These are phyloP conservation scores for Drosophila falleni DNA, from an alignment of 2,888 invertebrate species.

Conservation along the genomic window DNA sequence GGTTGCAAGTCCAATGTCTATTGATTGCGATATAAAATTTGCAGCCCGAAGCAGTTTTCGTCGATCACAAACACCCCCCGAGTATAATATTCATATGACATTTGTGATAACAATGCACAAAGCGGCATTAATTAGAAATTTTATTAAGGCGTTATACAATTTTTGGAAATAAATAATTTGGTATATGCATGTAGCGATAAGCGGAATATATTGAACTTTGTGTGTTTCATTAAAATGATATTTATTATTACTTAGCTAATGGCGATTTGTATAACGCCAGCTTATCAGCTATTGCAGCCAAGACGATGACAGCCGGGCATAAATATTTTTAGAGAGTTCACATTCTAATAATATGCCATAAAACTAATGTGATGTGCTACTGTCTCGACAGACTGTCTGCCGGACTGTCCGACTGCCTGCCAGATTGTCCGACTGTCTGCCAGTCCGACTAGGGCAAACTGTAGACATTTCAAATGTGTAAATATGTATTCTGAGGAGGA, in stretches of 20 bases:
- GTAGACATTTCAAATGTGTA: constrained; percentile 17
- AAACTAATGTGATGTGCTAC: constrained; percentile 58
- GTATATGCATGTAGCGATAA: constrained; percentile 35
- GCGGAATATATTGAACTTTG: constrained; percentile 41
- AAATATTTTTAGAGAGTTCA: constrained; percentile 45
- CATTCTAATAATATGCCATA: constrained; percentile 64
- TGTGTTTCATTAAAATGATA: constrained; percentile 68
- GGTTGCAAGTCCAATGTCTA: constrained; percentile 52
- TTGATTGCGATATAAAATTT: constrained; percentile 37
- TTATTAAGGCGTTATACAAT: constrained; percentile 1
- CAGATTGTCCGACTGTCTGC: constrained; percentile 40
- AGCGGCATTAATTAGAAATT: neutral
- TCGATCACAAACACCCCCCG: constrained; percentile 40
- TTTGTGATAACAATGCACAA: constrained; percentile 49
- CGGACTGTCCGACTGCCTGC: constrained; percentile 23
- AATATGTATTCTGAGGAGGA: constrained; percentile 28
- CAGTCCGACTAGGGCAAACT: constrained; percentile 9
- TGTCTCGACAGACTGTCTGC: constrained; percentile 62
- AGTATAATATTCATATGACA: constrained; percentile 31
- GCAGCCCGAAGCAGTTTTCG: constrained; percentile 27
- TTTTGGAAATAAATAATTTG: constrained; percentile 1
- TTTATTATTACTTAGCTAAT: constrained; percentile 66
- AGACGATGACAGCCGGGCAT: constrained; percentile 26
- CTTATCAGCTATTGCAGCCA: constrained; percentile 63
- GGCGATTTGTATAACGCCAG: constrained; percentile 31